Evolutionary conservation across 2,113 vertebrate genomes (phyloP).

Genomic region (Epinephelus cyanopodus): DNA sequence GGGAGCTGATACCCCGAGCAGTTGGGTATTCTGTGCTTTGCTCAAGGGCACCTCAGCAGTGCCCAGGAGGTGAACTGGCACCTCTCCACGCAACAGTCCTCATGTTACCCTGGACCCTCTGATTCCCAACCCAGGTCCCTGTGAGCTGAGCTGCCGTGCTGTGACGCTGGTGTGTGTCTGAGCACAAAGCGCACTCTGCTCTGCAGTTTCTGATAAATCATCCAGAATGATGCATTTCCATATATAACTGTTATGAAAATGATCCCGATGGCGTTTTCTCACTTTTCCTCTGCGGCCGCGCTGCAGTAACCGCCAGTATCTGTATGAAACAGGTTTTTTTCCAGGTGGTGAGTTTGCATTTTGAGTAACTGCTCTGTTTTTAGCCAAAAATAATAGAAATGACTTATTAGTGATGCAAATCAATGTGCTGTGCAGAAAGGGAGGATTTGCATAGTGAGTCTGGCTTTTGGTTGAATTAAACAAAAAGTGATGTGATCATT

Average conservation of each 20-base stretch:
- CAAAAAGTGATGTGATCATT: not conserved
- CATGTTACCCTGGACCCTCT: no score
- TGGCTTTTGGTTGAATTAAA: not conserved
- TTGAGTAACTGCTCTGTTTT: constrained; percentile 11
- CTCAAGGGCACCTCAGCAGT: no score
- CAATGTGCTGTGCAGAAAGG: not conserved
- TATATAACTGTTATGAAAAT: constrained; percentile 44
- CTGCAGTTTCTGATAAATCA: not conserved
- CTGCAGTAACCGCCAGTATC: not conserved
- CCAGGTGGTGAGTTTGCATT: not conserved
- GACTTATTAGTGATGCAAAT: constrained; percentile 15
- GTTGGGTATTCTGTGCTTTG: no score
- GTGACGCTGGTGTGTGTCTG: not conserved
- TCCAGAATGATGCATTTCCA: constrained; percentile 9
- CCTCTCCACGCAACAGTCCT: no score
- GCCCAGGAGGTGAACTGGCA: no score
- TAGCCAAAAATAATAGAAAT: not conserved
- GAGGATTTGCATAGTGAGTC: constrained; percentile 20
- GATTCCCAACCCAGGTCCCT: no score
- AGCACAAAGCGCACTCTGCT: not conserved
- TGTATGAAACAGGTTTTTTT: not conserved
- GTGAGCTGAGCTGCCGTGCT: no score
- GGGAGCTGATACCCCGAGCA: no score
- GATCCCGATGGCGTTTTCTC: not conserved
- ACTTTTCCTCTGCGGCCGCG: not conserved